Conservation (phyloP, 1,140 invertebrate genomes). For the Steinernema feltiae region DNA sequence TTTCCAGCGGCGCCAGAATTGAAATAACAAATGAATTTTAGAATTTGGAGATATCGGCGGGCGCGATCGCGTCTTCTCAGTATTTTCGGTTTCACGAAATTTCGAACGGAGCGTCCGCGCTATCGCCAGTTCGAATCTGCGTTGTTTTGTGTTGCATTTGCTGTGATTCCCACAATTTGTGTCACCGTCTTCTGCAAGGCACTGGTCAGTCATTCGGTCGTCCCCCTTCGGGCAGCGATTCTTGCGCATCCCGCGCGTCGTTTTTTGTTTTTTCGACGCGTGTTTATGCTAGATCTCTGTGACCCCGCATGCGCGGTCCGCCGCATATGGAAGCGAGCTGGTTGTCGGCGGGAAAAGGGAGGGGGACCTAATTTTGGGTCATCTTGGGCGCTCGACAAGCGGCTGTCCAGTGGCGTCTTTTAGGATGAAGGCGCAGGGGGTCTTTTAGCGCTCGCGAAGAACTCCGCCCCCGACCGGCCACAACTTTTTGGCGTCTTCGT, state of each 20-base stretch:
- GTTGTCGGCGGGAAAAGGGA: not conserved
- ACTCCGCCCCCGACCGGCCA: not conserved
- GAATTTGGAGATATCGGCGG: not conserved
- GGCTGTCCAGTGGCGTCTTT: slow-evolving; percentile 12
- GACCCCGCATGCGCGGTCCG: slow-evolving; percentile 6
- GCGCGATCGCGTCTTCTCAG: not conserved
- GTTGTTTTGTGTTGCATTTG: slow-evolving; percentile 15
- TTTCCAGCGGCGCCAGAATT: too few species aligned
- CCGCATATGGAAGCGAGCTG: slow-evolving; percentile 11
- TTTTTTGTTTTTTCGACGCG: slow-evolving; percentile 6
- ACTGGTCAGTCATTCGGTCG: too few species aligned
- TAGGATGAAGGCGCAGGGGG: slow-evolving; percentile 11
- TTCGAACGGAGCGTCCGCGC: too few species aligned
- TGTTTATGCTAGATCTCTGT: slow-evolving; percentile 6
- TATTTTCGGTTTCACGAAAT: too few species aligned
- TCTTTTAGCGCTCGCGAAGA: not conserved
- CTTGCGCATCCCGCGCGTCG: not conserved
- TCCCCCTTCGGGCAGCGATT: not conserved
- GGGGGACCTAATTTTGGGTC: not conserved
- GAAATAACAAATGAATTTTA: not conserved
- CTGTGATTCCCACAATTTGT: not conserved
- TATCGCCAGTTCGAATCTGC: not conserved
- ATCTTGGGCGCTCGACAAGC: not conserved
- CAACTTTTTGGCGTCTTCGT: slow-evolving; percentile 13
- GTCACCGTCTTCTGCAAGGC: not conserved